Evolutionary conservation across 2,888 invertebrate genomes (phyloP).

Genomic region (Cepaea hortensis): DNA sequence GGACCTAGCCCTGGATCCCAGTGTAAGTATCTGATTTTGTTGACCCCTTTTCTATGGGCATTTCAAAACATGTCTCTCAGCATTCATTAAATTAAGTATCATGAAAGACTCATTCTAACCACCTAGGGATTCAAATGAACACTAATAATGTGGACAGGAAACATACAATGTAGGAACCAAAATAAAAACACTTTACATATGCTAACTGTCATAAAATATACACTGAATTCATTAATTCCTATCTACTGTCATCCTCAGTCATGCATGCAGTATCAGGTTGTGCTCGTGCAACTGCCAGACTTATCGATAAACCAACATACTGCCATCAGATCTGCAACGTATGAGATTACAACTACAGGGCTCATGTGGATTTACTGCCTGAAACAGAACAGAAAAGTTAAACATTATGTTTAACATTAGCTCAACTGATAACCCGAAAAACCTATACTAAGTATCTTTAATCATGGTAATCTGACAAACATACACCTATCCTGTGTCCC

Average conservation of each 20-base stretch:
- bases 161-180: not conserved
- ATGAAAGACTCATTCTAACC: slow-evolving; percentile 13
- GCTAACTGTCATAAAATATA: slow-evolving; percentile 1
- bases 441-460: too few relatives aligned
- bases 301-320: not conserved
- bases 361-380: slow-evolving; percentile 27
- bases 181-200: not conserved
- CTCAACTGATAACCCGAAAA: too few relatives aligned
- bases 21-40: too few relatives aligned
- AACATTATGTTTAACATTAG: too few relatives aligned
- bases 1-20: too few relatives aligned
- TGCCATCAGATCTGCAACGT: slow-evolving; percentile 14
- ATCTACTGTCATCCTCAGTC: not conserved
- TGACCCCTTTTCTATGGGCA: too few relatives aligned
- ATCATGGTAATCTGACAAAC: too few relatives aligned
- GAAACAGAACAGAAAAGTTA: not conserved
- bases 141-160: too few relatives aligned
- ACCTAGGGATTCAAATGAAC: not conserved
- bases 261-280: not conserved
- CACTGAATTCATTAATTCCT: not conserved
- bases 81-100: not conserved
- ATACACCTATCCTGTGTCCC: too few relatives aligned
- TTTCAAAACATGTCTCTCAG: too few relatives aligned
- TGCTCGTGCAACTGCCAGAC: not conserved
- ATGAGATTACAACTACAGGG: slow-evolving; percentile 21